A percentile compares a stretch with the other conserved stretches of the same genome.
These are phyloP conservation scores for Limnephilus marmoratus DNA, from an alignment of 2,888 invertebrate genomes.

Conservation along the genomic window DNA sequence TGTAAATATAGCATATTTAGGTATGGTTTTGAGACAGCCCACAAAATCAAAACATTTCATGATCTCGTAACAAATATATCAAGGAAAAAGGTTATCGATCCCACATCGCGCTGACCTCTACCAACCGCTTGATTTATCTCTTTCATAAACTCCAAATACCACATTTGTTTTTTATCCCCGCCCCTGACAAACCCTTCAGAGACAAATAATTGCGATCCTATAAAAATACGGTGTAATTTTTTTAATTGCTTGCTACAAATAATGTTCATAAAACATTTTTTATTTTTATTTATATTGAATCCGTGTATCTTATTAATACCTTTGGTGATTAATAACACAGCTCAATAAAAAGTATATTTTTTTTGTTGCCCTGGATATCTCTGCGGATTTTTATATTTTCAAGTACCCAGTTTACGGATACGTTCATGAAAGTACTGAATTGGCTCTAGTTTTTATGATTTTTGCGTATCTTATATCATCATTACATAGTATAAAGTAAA, in stretches of 20 bases:
- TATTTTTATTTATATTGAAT: not conserved
- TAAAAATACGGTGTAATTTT: constrained; percentile 37
- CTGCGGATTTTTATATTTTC: too few relatives aligned
- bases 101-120: constrained; percentile 47
- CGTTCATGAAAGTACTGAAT: too few relatives aligned
- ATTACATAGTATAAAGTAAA: too few relatives aligned
- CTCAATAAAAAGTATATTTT: too few relatives aligned
- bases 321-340: not conserved
- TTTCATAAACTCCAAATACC: constrained; percentile 63
- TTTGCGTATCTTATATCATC: too few relatives aligned
- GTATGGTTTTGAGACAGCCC: not conserved
- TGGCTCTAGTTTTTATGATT: too few relatives aligned
- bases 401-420: too few relatives aligned
- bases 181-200: constrained; percentile 33
- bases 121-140: constrained; percentile 61
- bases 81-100: not conserved
- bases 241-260: constrained; percentile 15
- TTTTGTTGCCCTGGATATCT: too few relatives aligned
- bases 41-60: not conserved
- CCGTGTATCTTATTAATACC: not conserved
- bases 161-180: constrained; percentile 55
- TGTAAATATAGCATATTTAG: not conserved
- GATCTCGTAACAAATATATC: not conserved
- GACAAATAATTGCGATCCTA: constrained; percentile 56
- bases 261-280: not conserved